Evolutionary conservation across 2,797 vertebrate species (phyloP), one percentile per base, ranked within the genome.

Genomic region (Aselliscus stoliczkanus): DNA sequence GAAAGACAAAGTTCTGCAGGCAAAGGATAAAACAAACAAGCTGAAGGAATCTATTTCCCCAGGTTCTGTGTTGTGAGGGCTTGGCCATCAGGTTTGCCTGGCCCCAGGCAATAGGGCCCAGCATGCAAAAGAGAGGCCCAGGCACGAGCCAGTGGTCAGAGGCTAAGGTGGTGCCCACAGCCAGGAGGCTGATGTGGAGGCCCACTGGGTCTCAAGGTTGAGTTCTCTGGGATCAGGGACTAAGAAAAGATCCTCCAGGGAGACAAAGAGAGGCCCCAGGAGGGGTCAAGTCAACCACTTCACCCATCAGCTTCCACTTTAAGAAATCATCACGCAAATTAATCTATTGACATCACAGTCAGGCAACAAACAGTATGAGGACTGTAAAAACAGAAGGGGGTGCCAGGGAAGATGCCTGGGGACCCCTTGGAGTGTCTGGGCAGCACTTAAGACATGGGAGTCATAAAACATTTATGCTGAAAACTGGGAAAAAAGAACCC

Each of bases 331-430:
- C 60, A 76, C 7, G 42, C 76, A 94, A 84, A 79, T 15, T 10
- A 94, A 73, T 1, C 56, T 82, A 4, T 1, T 83, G 62, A 92
- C 95, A 93, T 77, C 39, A 23, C 58, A 76, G 54, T 9, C 72
- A 67, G 94, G 94, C 82, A 72, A 75, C 50, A 67, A 65, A 94
- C 29, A 73, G 88, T 12, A 94, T 1, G 64, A 93, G 82, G 75
- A 77, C 90, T 62, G 7, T 92, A 95, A 95, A 88, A 97, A 92
- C 6, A 70, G 97, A 96, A 89, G 97, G 72, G 95, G 95, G 88
- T 94, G 93, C 58, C 93, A 96, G 86, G 83, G 97, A 82, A 95
- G 88, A 89, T 15, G 96, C 7, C 91, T 95, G 94, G 94, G 92
- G 84, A 86, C 73, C 94, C 95, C 23, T 60, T 52, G 8, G 31